Percentiles rank a stretch among this genome's conserved stretches.
Conservation (phyloP, 2,113 vertebrate species). For the Protobothrops mucrosquamatus region DNA sequence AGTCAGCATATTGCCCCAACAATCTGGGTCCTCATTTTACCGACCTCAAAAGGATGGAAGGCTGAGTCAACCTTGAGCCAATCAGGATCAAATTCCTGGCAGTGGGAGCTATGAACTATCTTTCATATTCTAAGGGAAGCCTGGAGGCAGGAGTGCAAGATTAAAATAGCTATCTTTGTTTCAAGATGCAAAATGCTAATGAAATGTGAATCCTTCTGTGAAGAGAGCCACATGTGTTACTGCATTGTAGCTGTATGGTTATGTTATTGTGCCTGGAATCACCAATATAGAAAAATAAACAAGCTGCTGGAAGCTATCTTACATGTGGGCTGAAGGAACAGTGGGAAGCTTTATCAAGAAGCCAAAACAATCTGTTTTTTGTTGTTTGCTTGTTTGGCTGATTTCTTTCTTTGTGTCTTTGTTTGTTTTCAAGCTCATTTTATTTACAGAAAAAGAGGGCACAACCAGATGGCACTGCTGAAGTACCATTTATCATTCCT, state of each 20-base stretch:
- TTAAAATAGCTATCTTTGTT: background rate
- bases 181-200: constrained; percentile 15
- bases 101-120: background rate
- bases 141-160: background rate
- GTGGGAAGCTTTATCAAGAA: background rate
- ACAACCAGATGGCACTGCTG: background rate
- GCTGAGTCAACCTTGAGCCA: background rate
- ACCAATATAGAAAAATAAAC: constrained; percentile 2
- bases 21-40: background rate
- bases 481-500: background rate
- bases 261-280: background rate
- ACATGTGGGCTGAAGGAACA: background rate
- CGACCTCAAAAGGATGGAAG: background rate
- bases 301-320: background rate
- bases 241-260: background rate
- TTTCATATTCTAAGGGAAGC: constrained; percentile 38
- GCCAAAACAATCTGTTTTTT: background rate
- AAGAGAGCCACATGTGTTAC: background rate
- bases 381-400: background rate
- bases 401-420: background rate
- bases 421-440: background rate
- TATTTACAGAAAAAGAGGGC: constrained; percentile 19
- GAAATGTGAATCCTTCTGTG: background rate
- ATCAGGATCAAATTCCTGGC: background rate
- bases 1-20: background rate